A percentile compares a stretch with the other conserved stretches of the same genome.
Evolutionary conservation across 1,140 invertebrate species (phyloP).

Genomic region (Sycobia sp.): DNA sequence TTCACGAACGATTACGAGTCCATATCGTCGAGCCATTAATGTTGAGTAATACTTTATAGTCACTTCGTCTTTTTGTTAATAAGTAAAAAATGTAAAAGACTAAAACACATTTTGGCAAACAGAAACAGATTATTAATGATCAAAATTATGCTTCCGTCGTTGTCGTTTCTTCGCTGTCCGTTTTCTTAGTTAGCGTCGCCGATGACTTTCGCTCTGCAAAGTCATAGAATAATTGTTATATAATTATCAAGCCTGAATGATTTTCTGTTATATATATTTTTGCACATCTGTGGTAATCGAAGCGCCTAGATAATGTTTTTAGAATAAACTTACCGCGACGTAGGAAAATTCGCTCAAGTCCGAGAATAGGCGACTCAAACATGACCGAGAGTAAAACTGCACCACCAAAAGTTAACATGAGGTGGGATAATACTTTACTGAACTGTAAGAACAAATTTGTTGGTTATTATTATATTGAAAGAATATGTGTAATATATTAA

Average conservation of each 20-base stretch:
- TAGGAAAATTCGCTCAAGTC: slow-evolving; percentile 70
- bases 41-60: not conserved
- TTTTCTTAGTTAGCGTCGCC: slow-evolving; percentile 17
- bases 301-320: not conserved
- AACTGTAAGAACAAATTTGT: slow-evolving; percentile 55
- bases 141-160: slow-evolving; percentile 39
- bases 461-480: slow-evolving; percentile 6
- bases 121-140: slow-evolving; percentile 30
- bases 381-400: slow-evolving; percentile 69
- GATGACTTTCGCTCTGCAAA: slow-evolving; percentile 23
- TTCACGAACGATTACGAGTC: no score
- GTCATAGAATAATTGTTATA: slow-evolving; percentile 8
- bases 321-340: slow-evolving; percentile 46
- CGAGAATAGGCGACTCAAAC: slow-evolving; percentile 74
- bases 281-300: no score
- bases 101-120: no score
- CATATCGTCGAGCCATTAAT: not conserved
- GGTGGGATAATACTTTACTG: slow-evolving; percentile 63
- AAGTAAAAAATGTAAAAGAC: slow-evolving; percentile 10
- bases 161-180: slow-evolving; percentile 41
- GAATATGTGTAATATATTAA: slow-evolving; percentile 22
- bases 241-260: not conserved
- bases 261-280: not conserved
- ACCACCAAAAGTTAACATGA: slow-evolving; percentile 66
- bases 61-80: not conserved